These are phyloP conservation scores for Neotoma lepida DNA, from an alignment of 2,113 vertebrate species.

Conservation along the genomic window DNA sequence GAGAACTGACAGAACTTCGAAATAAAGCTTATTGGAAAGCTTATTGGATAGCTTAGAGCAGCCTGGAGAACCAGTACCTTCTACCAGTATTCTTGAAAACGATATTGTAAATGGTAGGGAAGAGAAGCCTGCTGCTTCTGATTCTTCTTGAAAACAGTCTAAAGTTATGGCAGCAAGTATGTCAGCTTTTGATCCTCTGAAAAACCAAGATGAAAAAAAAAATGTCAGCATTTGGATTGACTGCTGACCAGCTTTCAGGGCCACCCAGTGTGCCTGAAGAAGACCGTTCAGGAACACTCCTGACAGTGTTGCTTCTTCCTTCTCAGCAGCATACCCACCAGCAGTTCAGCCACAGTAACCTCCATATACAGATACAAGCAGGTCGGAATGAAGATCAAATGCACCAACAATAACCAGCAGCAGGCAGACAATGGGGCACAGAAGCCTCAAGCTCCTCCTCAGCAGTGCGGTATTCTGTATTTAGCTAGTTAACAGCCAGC, in stretches of 20 bases:
- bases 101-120: slow-evolving; percentile 91
- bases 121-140: slow-evolving; percentile 90
- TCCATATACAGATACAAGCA: too few relatives aligned
- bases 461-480: not conserved
- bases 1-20: slow-evolving; percentile 97
- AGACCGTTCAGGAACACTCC: too few relatives aligned
- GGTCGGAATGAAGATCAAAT: too few relatives aligned
- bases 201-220: slow-evolving; percentile 99
- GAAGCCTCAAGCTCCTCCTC: too few relatives aligned
- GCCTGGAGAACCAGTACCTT: slow-evolving; percentile 91
- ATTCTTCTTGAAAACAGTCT: slow-evolving; percentile 90
- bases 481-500: slow-evolving; percentile 93
- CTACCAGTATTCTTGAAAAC: slow-evolving; percentile 88
- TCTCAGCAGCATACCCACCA: too few relatives aligned
- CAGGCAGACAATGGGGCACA: too few relatives aligned
- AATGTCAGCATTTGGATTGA: slow-evolving; percentile 97
- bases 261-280: too few relatives aligned
- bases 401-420: too few relatives aligned
- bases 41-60: slow-evolving; percentile 96
- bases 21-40: slow-evolving; percentile 98
- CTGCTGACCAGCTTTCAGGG: slow-evolving; percentile 96
- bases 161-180: slow-evolving; percentile 98
- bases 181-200: slow-evolving; percentile 98
- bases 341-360: too few relatives aligned
- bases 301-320: too few relatives aligned